These are phyloP conservation scores for Protodeltote pygarga DNA, from an alignment of 2,888 invertebrate genomes.

Conservation along the genomic window DNA sequence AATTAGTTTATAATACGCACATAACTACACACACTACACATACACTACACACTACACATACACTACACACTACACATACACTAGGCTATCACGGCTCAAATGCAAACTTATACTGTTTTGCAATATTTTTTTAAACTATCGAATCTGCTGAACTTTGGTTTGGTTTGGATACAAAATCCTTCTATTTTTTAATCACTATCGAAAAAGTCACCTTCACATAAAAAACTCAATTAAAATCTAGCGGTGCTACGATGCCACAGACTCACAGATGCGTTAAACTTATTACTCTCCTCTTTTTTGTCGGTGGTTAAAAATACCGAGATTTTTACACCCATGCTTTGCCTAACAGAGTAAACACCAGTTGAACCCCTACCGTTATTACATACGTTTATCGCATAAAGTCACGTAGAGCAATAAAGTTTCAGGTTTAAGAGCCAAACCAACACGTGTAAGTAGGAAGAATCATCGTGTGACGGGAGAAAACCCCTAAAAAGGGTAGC, in stretches of 20 bases:
- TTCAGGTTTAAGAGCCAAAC: conserved; percentile 6
- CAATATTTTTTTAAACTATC: too few relatives aligned
- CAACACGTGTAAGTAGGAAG: conserved; percentile 16
- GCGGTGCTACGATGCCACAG: background rate
- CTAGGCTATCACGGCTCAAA: too few relatives aligned
- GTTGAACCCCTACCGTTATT: conserved; percentile 12
- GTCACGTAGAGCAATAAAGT: conserved; percentile 39
- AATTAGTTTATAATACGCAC: too few relatives aligned
- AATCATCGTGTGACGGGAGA: conserved; percentile 12
- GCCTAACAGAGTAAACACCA: background rate
- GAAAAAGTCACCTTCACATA: background rate
- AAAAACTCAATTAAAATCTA: background rate
- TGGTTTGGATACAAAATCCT: too few relatives aligned
- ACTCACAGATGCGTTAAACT: background rate
- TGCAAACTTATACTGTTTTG: too few relatives aligned
- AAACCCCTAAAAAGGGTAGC: too few relatives aligned
- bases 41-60: too few relatives aligned
- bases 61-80: too few relatives aligned
- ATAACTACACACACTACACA: too few relatives aligned
- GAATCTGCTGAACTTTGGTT: too few relatives aligned
- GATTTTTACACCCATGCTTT: background rate
- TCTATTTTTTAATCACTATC: too few relatives aligned
- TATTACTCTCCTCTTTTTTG: background rate
- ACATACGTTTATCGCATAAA: conserved; percentile 28
- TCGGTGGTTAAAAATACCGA: background rate